Evolutionary conservation across 1,140 invertebrate species (phyloP).

Genomic region (Bacillus rossius): DNA sequence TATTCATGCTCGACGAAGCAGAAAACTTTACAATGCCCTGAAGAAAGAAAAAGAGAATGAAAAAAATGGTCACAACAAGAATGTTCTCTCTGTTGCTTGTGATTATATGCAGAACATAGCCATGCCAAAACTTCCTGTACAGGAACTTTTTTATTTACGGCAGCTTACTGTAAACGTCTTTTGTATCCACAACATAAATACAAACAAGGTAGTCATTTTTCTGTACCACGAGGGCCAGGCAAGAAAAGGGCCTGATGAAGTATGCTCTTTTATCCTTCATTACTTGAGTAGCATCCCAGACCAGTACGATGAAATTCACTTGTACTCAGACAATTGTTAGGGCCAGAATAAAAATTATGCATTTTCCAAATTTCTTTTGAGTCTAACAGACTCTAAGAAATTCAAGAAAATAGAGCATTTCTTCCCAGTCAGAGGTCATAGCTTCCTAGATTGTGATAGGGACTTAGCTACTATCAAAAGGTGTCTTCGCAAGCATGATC

Average conservation of each 20-base stretch:
- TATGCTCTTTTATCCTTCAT: slow-evolving; percentile 26
- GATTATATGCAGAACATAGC: slow-evolving; percentile 37
- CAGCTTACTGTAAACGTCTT: slow-evolving; percentile 32
- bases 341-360: slow-evolving; percentile 30
- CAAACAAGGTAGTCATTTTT: slow-evolving; percentile 21
- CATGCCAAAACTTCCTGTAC: slow-evolving; percentile 23
- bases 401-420: no score
- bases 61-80: slow-evolving; percentile 12
- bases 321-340: slow-evolving; percentile 26
- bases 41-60: slow-evolving; percentile 21
- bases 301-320: slow-evolving; percentile 25
- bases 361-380: no score
- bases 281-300: slow-evolving; percentile 23
- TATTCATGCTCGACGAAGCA: slow-evolving; percentile 21
- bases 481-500: no score
- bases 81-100: slow-evolving; percentile 24
- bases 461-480: no score
- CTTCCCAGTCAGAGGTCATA: no score
- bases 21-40: slow-evolving; percentile 29
- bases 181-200: slow-evolving; percentile 30
- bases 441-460: no score
- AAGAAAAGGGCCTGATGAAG: slow-evolving; percentile 27
- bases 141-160: slow-evolving; percentile 26
- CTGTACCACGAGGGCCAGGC: slow-evolving; percentile 28
- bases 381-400: no score